Percentiles rank a stretch among this genome's conserved stretches.
These are phyloP conservation scores for Sycophaga agraensis DNA, from an alignment of 1,140 invertebrate species.

Conservation along the genomic window DNA sequence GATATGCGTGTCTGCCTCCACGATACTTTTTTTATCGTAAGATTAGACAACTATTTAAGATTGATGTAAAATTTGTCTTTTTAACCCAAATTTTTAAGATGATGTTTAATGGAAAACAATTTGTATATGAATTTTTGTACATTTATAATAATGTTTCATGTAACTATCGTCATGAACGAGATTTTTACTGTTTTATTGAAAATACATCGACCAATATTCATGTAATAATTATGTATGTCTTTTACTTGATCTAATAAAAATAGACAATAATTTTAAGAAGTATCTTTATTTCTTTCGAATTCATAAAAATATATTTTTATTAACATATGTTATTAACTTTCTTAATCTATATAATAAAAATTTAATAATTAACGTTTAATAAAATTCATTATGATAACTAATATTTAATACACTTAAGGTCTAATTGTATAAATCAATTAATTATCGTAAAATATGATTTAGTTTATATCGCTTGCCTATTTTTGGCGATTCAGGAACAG, in stretches of 20 bases:
- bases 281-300: no score
- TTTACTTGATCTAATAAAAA: slow-evolving; percentile 21
- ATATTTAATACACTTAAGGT: no score
- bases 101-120: neutral
- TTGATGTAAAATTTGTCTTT: slow-evolving; percentile 7
- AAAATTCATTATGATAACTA: no score
- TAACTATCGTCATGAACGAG: neutral
- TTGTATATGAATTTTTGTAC: neutral
- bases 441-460: no score
- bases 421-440: no score
- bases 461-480: neutral
- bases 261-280: slow-evolving; percentile 22
- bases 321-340: neutral
- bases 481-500: slow-evolving; percentile 1
- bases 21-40: slow-evolving; percentile 6
- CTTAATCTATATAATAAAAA: neutral
- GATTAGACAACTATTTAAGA: neutral
- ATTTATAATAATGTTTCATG: slow-evolving; percentile 5
- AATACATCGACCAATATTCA: slow-evolving; percentile 10
- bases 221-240: slow-evolving; percentile 22
- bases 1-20: neutral
- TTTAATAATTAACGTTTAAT: no score
- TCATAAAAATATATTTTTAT: neutral
- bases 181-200: neutral
- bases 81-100: neutral